Evolutionary conservation across 2,888 invertebrate genomes (phyloP).

Genomic region (Chesias legatella): DNA sequence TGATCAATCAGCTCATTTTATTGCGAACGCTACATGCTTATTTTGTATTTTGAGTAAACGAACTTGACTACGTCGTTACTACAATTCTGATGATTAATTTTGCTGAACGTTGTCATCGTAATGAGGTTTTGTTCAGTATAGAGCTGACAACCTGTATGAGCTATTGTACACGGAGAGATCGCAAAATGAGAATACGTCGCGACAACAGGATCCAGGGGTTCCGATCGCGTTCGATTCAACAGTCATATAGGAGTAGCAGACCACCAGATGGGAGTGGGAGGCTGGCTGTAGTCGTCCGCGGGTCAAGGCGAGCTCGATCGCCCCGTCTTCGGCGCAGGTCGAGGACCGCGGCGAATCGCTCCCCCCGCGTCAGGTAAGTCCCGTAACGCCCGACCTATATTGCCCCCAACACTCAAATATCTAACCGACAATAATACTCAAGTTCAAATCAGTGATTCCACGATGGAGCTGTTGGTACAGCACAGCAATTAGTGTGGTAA

Average conservation of each 20-base stretch:
- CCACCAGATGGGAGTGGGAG: conserved; percentile 51
- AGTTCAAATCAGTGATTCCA: conserved; percentile 9
- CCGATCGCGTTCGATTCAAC: conserved; percentile 17
- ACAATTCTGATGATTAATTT: conserved; percentile 7
- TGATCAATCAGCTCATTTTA: conserved; percentile 42
- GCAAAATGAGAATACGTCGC: conserved; percentile 8
- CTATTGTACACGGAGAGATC: conserved; percentile 5
- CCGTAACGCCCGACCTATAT: conserved; percentile 59
- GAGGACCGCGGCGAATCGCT: conserved; percentile 54
- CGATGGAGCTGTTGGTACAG: conserved; percentile 7
- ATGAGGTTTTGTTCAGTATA: conserved; percentile 14
- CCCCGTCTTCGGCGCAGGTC: conserved; percentile 48
- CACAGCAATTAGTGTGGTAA: conserved; percentile 18
- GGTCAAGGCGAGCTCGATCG: conserved; percentile 63
- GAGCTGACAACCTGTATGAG: conserved; percentile 17
- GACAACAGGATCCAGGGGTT: conserved; percentile 14
- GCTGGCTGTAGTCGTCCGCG: conserved; percentile 51
- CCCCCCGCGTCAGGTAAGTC: conserved; percentile 54
- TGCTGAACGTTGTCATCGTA: conserved; percentile 3
- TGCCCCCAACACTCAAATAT: conserved; percentile 19
- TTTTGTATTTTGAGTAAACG: conserved; percentile 19
- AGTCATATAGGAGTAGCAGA: conserved; percentile 45
- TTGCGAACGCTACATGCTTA: conserved; percentile 25
- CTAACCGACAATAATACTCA: conserved; percentile 6
- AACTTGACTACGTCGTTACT: conserved; percentile 11